Evolutionary conservation across 2,797 vertebrate species (phyloP).

Genomic region (Poecilia velifera): DNA sequence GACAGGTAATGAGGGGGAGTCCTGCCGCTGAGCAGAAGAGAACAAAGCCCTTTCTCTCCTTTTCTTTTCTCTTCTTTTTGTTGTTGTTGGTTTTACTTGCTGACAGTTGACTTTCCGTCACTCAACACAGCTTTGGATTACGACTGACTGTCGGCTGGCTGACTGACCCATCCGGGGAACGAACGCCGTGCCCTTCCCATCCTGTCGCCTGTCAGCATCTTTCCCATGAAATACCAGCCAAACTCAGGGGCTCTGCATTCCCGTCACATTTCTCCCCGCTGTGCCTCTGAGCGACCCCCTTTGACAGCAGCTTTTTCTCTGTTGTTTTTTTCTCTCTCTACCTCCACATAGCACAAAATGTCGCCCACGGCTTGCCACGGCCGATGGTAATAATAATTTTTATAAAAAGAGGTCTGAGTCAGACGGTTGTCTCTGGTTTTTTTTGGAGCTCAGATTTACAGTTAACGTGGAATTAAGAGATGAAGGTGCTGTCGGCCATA

Average conservation of each 20-base stretch:
- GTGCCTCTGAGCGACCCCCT: constrained; percentile 44
- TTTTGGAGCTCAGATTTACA: constrained; percentile 44
- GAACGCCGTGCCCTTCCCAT: constrained; percentile 57
- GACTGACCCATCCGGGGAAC: constrained; percentile 56
- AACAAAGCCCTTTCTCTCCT: constrained; percentile 37
- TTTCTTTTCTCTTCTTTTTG: too few species aligned
- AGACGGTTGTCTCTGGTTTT: constrained; percentile 54
- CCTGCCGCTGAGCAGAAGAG: constrained; percentile 9
- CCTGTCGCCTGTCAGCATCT: constrained; percentile 69
- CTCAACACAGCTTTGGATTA: constrained; percentile 59
- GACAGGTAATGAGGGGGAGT: too few species aligned
- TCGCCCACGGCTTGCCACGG: constrained; percentile 45
- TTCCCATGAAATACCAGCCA: constrained; percentile 63
- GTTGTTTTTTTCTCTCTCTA: constrained; percentile 9
- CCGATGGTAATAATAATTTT: constrained; percentile 11
- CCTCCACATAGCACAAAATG: constrained; percentile 63
- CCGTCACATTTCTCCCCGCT: constrained; percentile 46
- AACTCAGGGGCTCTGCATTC: constrained; percentile 51
- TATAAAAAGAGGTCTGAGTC: constrained; percentile 44
- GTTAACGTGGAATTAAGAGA: constrained; percentile 54
- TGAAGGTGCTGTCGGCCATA: constrained; percentile 31
- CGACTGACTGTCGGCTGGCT: constrained; percentile 46
- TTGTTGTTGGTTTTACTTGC: constrained; percentile 18
- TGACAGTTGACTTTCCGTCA: constrained; percentile 65
- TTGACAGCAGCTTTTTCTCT: constrained; percentile 54